Evolutionary conservation across 2,113 vertebrate genomes (phyloP), one percentile per base, ranked within the genome.

Genomic region (Erythrocebus patas): DNA sequence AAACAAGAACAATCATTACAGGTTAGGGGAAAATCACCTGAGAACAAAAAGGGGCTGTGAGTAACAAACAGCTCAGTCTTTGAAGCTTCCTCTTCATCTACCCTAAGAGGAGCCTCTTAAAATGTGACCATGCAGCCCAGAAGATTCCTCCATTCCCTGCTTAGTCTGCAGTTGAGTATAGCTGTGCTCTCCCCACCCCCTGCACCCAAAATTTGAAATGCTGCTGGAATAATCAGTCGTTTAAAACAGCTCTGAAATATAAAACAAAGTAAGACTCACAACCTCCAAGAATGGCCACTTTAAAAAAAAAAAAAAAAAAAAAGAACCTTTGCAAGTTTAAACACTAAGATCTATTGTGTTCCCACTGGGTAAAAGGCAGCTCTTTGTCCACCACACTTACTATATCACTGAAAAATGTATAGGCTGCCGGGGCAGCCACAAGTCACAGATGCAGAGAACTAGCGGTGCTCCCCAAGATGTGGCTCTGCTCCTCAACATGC

Each of bases 201-300:
- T 16, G 50, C 13, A 3, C 20, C 61, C 25, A 17, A 3, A 0
- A 50, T 93, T 6, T 72, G 76, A 68, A 91, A 59, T 0, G 2
- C 32, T 78, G 23, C 22, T 89, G 75, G 59, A 97, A 96, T 70
- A 87, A 97, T 50, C 70, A 95, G 85, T 38, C 0, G 2, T 61
- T 97, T 96, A 1, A 66, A 96, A 98, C 93, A 94, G 70, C 18
- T n/a, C 17, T 96, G 91, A 59, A 94, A 93, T 14, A n/a, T 5
- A 57, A 95, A 95, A 93, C 17, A 50, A 52, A 96, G 13, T 23
- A 75, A 75, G 70, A 68, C 35, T 55, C 45, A n/a, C 16, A n/a
- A 16, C 23, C 48, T 17, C 43, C 80, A 95, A 66, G 0, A 32
- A 89, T 0, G 40, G 81, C 30, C 81, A 38, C 61, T 38, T 38